A percentile compares a stretch with the other conserved stretches of the same genome.
phyloP scores from a whole-genome alignment of 1,140 invertebrate genomes.

The Uloborus diversus region DNA sequence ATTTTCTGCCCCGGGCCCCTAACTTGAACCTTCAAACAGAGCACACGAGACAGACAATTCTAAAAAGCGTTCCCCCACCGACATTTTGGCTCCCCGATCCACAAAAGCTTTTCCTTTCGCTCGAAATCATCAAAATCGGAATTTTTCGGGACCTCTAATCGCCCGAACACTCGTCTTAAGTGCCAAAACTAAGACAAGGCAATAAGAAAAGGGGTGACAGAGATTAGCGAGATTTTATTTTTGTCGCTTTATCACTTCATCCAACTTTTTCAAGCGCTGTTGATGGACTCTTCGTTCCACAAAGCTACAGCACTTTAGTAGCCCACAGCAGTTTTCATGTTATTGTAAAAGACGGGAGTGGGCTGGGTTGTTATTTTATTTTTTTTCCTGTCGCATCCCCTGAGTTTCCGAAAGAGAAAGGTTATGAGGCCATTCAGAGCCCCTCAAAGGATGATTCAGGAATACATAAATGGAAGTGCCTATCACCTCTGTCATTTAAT shows the following conservation, averaged over 20 bases:
- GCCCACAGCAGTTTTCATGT: slow-evolving; percentile 44
- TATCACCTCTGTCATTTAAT: slow-evolving; percentile 6
- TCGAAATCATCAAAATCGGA: slow-evolving; percentile 35
- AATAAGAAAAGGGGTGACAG: slow-evolving; percentile 49
- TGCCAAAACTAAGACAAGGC: slow-evolving; percentile 31
- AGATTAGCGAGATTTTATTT: slow-evolving; percentile 45
- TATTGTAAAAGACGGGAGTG: slow-evolving; percentile 38
- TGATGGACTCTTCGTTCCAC: slow-evolving; percentile 40
- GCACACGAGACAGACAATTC: slow-evolving; percentile 25
- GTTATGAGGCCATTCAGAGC: slow-evolving; percentile 1
- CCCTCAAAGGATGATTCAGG: slow-evolving; percentile 23
- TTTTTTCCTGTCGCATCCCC: background rate
- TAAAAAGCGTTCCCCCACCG: slow-evolving; percentile 13
- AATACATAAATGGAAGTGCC: slow-evolving; percentile 9
- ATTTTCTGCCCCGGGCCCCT: slow-evolving; percentile 36
- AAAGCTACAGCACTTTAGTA: slow-evolving; percentile 30
- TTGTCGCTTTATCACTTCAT: slow-evolving; percentile 35
- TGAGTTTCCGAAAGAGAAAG: slow-evolving; percentile 22
- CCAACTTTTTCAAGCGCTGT: slow-evolving; percentile 1
- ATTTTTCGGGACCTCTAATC: slow-evolving; percentile 27
- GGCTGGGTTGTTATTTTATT: slow-evolving; percentile 29
- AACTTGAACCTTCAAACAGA: background rate
- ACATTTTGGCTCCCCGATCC: too few species aligned
- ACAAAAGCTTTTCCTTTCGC: slow-evolving; percentile 36
- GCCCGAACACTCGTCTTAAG: slow-evolving; percentile 38